Evolutionary conservation across 2,888 invertebrate genomes (phyloP).

Genomic region (Leptinotarsa haldemani): DNA sequence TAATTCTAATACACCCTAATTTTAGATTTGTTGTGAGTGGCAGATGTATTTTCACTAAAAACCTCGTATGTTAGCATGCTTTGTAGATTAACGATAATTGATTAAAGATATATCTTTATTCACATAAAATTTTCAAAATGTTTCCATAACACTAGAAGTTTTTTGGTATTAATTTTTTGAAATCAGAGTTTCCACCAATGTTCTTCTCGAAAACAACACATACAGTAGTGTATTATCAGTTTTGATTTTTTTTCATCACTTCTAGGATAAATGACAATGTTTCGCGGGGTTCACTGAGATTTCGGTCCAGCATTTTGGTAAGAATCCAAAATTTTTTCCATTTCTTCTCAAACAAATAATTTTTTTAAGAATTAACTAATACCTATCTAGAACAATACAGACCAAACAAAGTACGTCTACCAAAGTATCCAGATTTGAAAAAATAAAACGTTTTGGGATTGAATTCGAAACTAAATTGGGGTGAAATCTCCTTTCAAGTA

Average conservation of each 20-base stretch:
- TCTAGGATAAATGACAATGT: constrained; percentile 26
- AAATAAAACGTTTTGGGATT: too few relatives aligned
- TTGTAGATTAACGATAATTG: constrained; percentile 37
- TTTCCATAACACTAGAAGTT: background rate
- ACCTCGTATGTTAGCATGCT: constrained; percentile 37
- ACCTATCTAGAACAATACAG: background rate
- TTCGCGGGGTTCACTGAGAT: constrained; percentile 3
- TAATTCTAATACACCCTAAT: constrained; percentile 48
- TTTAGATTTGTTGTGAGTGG: constrained; percentile 65
- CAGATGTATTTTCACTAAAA: constrained; percentile 58
- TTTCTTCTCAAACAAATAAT: background rate
- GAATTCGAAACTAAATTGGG: too few relatives aligned
- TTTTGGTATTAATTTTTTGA: constrained; percentile 18
- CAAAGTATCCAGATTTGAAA: too few relatives aligned
- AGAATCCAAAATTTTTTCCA: constrained; percentile 17
- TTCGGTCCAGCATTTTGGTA: constrained; percentile 19
- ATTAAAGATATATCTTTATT: background rate
- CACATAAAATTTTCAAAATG: constrained; percentile 1
- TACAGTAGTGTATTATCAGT: constrained; percentile 12
- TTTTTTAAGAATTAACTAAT: background rate
- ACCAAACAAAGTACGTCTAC: too few relatives aligned
- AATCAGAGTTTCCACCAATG: background rate
- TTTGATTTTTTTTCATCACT: constrained; percentile 13
- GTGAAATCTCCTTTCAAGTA: too few relatives aligned
- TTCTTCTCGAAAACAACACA: constrained; percentile 7